These are phyloP conservation scores for Oncorhynchus mykiss DNA, from an alignment of 2,113 vertebrate species.

Conservation along the genomic window DNA sequence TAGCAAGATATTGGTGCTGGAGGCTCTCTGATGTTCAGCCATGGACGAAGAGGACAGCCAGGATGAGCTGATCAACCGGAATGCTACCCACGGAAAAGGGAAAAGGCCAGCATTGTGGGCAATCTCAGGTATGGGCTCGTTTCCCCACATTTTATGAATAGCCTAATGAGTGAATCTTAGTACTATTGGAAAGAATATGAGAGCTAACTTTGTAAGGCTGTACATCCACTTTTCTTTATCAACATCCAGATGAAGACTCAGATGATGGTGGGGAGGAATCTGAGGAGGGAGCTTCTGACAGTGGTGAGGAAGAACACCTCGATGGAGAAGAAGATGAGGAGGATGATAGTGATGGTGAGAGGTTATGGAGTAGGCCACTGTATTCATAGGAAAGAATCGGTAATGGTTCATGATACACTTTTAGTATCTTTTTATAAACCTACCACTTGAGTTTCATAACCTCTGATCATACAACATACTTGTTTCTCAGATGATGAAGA, in stretches of 20 bases:
- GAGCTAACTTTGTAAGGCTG: neutral
- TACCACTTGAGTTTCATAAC: too few relatives aligned
- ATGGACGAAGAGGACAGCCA: conserved; percentile 94
- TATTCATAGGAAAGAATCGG: too few relatives aligned
- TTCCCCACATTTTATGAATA: neutral
- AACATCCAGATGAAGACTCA: neutral
- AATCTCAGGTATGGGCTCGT: conserved; percentile 74
- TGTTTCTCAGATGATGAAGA: conserved; percentile 28
- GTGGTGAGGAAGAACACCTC: conserved; percentile 46
- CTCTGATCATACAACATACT: too few relatives aligned
- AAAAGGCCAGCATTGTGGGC: conserved; percentile 56
- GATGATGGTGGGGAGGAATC: conserved; percentile 70
- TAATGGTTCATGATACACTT: neutral
- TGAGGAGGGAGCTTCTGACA: conserved; percentile 65
- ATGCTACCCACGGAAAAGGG: conserved; percentile 68
- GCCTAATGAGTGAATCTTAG: neutral
- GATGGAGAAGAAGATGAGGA: conserved; percentile 71
- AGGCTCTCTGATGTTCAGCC: conserved; percentile 74
- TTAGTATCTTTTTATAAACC: too few relatives aligned
- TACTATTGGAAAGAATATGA: neutral
- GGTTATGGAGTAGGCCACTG: too few relatives aligned
- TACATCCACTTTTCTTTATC: neutral
- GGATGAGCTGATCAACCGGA: conserved; percentile 84
- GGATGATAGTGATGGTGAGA: conserved; percentile 70
- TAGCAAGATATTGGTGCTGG: neutral